Base-by-base conservation (phyloP, 2,888 invertebrate species). In the Nudaria mundana region DNA sequence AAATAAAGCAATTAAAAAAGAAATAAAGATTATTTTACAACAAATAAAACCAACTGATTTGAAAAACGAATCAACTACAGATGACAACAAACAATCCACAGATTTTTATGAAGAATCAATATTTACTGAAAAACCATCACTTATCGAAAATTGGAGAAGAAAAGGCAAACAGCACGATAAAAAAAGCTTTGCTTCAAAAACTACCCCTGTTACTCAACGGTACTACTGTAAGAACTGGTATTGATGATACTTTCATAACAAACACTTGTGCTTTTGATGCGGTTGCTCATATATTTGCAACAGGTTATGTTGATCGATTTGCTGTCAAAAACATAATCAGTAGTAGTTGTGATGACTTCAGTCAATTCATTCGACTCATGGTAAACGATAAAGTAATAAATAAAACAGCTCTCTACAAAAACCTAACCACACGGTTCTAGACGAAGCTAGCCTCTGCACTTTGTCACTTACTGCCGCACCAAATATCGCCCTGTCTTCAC, bases 251-350 rank as follows among this genome's bases (percentile, higher is more conserved):
- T 31, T 20, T 31, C 22, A 31, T 22, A 31, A 31, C 31, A 13
- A 32, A 32, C 14, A 32, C 32, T 20, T 32, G 32, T 14, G 32
- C 32, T 32, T 32, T 32, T 32, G 32, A 32, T 22, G 32, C 32
- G 13, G 32, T 32, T 32, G 32, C 32, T 22, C 32, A 32, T 22
- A 22, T 22, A 13, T 22, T 32, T 32, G 32, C 32, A 13, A 23
- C 22, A 22, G 32, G 13, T 22, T 13, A 22, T 32, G 32, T 14
- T 23, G 32, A 32, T 32, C 22, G 22, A 13, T 32, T 12, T 22
- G 23, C 6, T 14, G 23, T 20, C 22, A 20, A 22, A 13, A 20
- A 14, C 23, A 32, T 13, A 22, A 20, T 22, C 22, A 32, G 14
- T 29, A 29, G 6, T 14, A 14, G 14, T 29, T 15, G 15, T 15